Conservation (phyloP, 2,113 vertebrate species). For the human (Homo sapiens) region DNA sequence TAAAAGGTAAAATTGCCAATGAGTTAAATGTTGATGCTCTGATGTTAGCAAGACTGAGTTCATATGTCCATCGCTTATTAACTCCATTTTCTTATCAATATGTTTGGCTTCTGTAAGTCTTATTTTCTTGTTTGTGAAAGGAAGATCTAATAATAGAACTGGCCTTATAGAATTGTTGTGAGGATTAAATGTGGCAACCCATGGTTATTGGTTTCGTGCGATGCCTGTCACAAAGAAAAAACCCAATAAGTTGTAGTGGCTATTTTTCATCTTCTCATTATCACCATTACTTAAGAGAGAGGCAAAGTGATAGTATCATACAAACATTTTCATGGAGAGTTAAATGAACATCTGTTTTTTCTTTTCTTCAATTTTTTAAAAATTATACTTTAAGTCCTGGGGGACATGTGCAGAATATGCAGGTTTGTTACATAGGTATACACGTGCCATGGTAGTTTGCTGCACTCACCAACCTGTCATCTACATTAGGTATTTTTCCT, state of each 20-base stretch:
- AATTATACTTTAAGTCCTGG: too few species aligned
- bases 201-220: neutral
- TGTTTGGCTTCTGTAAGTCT: neutral
- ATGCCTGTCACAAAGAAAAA: neutral
- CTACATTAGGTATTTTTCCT: too few species aligned
- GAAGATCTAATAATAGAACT: neutral
- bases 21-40: neutral
- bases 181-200: neutral
- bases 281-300: neutral
- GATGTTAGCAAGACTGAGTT: neutral
- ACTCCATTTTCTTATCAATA: neutral
- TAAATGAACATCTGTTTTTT: neutral
- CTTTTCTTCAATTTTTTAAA: neutral
- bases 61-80: neutral
- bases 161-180: neutral
- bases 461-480: too few species aligned
- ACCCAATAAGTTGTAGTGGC: rapidly evolving
- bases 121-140: neutral
- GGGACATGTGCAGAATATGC: too few species aligned
- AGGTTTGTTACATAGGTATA: too few species aligned
- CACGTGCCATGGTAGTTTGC: too few species aligned
- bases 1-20: neutral
- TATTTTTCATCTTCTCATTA: neutral
- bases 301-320: neutral
- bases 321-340: neutral